Evolutionary conservation across 2,113 vertebrate genomes (phyloP).

Genomic region (Otus sunia): DNA sequence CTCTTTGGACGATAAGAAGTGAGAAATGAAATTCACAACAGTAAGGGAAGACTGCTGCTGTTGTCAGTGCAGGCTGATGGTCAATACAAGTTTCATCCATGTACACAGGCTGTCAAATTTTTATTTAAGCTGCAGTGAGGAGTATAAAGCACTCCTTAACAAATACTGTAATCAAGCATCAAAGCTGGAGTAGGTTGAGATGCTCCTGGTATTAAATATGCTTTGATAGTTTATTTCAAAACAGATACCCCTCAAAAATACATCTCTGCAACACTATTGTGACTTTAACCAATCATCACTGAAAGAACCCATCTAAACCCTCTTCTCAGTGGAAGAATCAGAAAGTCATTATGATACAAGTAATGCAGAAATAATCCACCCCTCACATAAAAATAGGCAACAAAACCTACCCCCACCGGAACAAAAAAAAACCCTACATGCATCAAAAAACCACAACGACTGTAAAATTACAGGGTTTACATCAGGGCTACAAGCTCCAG

Average conservation of each 20-base stretch:
- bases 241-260: neutral
- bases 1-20: neutral
- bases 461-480: neutral
- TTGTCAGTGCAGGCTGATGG: neutral
- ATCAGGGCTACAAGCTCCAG: neutral
- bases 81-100: neutral
- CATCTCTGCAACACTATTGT: rapidly evolving
- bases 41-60: neutral
- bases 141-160: neutral
- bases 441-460: neutral
- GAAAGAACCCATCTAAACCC: neutral
- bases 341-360: neutral
- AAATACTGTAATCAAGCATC: neutral
- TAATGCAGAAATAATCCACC: neutral
- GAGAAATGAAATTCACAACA: neutral
- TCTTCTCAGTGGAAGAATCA: neutral
- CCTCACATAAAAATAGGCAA: neutral
- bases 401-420: neutral
- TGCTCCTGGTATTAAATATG: neutral
- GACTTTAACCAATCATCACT: neutral
- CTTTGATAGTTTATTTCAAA: neutral
- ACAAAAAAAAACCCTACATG: neutral
- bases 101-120: neutral
- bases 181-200: neutral
- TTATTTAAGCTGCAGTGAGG: neutral